Evolutionary conservation across 2,888 invertebrate species (phyloP).

Genomic region (Nemurella pictetii): DNA sequence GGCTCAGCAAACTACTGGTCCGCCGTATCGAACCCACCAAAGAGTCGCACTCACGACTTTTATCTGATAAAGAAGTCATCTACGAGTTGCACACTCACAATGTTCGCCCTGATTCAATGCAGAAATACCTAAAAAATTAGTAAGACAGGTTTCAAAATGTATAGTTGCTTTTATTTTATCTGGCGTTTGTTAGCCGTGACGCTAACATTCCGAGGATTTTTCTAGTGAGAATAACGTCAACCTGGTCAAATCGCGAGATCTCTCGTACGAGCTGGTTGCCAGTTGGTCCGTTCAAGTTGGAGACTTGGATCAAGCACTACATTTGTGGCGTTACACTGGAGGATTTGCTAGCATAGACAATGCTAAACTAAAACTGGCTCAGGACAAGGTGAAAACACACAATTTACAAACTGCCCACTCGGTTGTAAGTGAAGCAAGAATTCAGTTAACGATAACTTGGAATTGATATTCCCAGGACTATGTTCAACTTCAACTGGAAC

Average conservation of each 20-base stretch:
- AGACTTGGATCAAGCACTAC: conserved; percentile 95
- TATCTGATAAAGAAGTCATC: conserved; percentile 94
- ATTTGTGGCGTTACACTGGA: conserved; percentile 93
- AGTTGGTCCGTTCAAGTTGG: conserved; percentile 97
- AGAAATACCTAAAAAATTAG: conserved; percentile 88
- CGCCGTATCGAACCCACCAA: conserved; percentile 92
- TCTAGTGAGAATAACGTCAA: conserved; percentile 76
- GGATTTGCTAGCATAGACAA: conserved; percentile 88
- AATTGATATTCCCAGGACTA: conserved; percentile 62
- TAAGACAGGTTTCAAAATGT: conserved; percentile 70
- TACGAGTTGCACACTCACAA: conserved; percentile 96
- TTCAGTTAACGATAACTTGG: background rate
- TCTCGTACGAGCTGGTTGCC: conserved; percentile 85
- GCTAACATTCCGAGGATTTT: background rate
- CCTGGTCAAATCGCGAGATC: conserved; percentile 72
- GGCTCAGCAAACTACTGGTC: conserved; percentile 87
- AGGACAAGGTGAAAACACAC: conserved; percentile 68
- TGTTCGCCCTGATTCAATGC: conserved; percentile 85
- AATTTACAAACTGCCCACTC: too few relatives aligned
- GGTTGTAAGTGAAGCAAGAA: too few relatives aligned
- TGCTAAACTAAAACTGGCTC: conserved; percentile 68
- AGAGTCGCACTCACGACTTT: conserved; percentile 94
- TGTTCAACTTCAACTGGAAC: conserved; percentile 71
- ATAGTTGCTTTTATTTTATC: background rate
- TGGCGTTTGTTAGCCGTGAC: background rate